Percentiles rank a stretch among this genome's conserved stretches.
These are phyloP conservation scores for Erythrocebus patas DNA, from an alignment of 2,113 vertebrate species.

Conservation along the genomic window DNA sequence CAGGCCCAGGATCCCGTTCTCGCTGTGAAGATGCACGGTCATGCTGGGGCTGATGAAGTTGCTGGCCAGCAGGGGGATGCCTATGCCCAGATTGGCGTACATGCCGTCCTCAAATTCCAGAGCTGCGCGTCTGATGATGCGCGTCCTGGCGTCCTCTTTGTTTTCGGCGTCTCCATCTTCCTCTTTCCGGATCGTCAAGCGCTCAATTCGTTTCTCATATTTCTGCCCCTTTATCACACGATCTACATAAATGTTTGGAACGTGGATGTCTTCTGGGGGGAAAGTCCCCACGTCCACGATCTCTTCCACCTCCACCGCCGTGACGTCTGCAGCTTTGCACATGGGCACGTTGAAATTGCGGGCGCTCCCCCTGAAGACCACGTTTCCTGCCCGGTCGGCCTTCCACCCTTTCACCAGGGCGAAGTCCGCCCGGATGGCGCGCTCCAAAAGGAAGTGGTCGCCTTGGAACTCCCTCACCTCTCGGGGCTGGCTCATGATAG, in stretches of 20 bases:
- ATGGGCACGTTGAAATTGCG: slow-evolving; percentile 94
- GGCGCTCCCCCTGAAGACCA: slow-evolving; percentile 93
- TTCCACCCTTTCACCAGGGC: slow-evolving; percentile 95
- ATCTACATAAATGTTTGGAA: slow-evolving; percentile 92
- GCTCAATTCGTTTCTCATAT: slow-evolving; percentile 93
- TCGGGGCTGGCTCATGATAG: slow-evolving; percentile 88
- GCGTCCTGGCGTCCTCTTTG: fast-evolving
- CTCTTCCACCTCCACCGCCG: slow-evolving; percentile 95
- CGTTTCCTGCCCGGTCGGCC: slow-evolving; percentile 90
- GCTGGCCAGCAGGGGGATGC: slow-evolving; percentile 46
- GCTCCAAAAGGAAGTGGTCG: slow-evolving; percentile 90
- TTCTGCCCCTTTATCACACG: slow-evolving; percentile 86
- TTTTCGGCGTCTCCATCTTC: fast-evolving
- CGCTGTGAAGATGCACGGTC: not conserved
- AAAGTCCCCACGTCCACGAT: slow-evolving; percentile 91
- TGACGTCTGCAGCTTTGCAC: slow-evolving; percentile 94
- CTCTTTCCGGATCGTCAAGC: fast-evolving
- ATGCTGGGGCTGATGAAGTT: not conserved
- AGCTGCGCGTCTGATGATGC: not conserved
- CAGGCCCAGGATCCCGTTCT: slow-evolving; percentile 41
- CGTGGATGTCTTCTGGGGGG: slow-evolving; percentile 91
- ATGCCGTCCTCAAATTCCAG: slow-evolving; percentile 45
- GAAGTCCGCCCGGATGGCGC: slow-evolving; percentile 91
- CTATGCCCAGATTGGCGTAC: slow-evolving; percentile 19
- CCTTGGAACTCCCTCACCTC: slow-evolving; percentile 91